Conservation (phyloP, 2,888 invertebrate species). For the Tuberolachnus salignus region DNA sequence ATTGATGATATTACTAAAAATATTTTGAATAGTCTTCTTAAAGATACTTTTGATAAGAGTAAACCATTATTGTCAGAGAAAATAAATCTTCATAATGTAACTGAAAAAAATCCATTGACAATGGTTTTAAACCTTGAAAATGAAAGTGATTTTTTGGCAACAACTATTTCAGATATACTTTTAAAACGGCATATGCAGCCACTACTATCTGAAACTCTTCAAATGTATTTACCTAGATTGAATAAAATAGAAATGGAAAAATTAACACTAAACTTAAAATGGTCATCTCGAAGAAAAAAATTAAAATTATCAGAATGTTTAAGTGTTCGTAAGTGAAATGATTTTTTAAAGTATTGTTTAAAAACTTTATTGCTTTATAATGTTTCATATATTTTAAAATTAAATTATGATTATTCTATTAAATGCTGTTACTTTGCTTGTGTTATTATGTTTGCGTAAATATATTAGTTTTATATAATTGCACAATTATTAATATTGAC, state of each 20-base stretch:
- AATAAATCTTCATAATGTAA: conserved; percentile 22
- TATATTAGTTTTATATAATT: not conserved
- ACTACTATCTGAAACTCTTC: not conserved
- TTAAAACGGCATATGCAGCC: conserved; percentile 30
- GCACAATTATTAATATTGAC: not conserved
- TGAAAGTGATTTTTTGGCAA: conserved; percentile 13
- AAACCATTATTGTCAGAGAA: not conserved
- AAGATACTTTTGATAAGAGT: not conserved
- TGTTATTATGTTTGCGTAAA: not conserved
- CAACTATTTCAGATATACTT: conserved; percentile 27
- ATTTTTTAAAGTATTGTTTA: not conserved
- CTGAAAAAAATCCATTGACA: conserved; percentile 40
- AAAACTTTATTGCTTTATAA: not conserved
- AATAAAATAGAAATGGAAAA: conserved; percentile 32
- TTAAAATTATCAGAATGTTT: conserved; percentile 30
- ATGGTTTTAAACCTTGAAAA: conserved; percentile 31
- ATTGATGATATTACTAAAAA: conserved; percentile 35
- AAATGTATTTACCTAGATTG: conserved; percentile 23
- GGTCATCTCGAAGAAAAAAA: conserved; percentile 42
- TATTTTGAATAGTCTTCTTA: conserved; percentile 30
- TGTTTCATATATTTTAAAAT: not conserved
- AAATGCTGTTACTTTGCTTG: not conserved
- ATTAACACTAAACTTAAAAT: conserved; percentile 37
- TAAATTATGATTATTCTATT: not conserved
- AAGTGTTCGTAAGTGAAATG: conserved; percentile 34